These are phyloP conservation scores for Botrylloides violaceus DNA, from an alignment of 23 tunicate genomes.

Conservation along the genomic window DNA sequence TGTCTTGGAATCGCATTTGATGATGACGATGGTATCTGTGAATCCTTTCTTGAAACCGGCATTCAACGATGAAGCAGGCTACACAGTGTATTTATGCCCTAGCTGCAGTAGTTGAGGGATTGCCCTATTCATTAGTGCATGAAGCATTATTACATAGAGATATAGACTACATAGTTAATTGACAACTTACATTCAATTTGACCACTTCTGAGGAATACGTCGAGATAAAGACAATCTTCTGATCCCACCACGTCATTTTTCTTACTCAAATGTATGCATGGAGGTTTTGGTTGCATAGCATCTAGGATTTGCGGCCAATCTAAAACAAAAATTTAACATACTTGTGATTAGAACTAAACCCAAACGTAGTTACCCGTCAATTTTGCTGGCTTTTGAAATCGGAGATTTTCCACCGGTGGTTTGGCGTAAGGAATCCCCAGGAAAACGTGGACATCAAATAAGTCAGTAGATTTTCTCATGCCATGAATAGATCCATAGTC, in stretches of 20 bases:
- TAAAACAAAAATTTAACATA: too few species aligned
- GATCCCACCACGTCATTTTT: slow-evolving; percentile 6
- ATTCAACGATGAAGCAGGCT: too few species aligned
- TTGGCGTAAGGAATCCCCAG: slow-evolving; percentile 16
- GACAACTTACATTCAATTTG: background rate
- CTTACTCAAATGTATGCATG: slow-evolving; percentile 4
- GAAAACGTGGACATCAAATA: slow-evolving; percentile 3
- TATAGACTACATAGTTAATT: background rate
- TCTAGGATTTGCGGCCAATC: slow-evolving; percentile 7
- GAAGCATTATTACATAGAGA: too few species aligned
- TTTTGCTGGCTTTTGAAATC: slow-evolving; percentile 6
- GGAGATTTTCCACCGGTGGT: background rate
- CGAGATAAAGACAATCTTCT: slow-evolving; percentile 19
- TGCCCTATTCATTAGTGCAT: too few species aligned
- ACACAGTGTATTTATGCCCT: too few species aligned
- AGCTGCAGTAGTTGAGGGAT: too few species aligned
- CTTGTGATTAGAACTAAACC: too few species aligned
- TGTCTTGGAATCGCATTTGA: too few species aligned
- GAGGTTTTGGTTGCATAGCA: slow-evolving; percentile 4
- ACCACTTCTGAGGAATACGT: background rate
- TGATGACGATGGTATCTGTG: too few species aligned
- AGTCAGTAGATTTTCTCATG: background rate
- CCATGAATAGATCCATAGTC: background rate
- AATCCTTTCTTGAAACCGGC: too few species aligned
- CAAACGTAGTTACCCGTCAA: background rate